Evolutionary conservation across 2,888 invertebrate species (phyloP).

Genomic region (Polymixis flavicincta): DNA sequence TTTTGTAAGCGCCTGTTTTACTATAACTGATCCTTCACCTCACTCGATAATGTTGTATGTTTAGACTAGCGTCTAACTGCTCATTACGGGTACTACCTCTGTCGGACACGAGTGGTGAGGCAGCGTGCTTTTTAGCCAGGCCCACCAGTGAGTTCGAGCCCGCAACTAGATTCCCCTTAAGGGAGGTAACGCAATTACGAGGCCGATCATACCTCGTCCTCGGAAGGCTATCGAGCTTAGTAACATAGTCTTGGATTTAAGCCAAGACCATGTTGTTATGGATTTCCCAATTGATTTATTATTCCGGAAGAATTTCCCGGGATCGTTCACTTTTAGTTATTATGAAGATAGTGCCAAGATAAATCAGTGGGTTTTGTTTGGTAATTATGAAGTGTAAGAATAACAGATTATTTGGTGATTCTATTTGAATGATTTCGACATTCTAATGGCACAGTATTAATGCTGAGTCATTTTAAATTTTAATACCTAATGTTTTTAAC

Average conservation of each 20-base stretch:
- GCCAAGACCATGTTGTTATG: constrained; percentile 53
- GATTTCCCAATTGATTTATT: constrained; percentile 34
- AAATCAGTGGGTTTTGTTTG: constrained; percentile 18
- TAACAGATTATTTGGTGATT: neutral
- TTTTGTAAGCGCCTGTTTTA: too few species aligned
- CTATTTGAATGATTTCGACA: neutral
- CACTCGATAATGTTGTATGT: too few species aligned
- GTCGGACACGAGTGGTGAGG: too few species aligned
- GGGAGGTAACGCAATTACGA: neutral
- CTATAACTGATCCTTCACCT: too few species aligned
- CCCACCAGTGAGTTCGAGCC: too few species aligned
- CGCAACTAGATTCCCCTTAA: too few species aligned
- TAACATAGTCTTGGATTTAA: constrained; percentile 43
- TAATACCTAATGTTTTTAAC: neutral
- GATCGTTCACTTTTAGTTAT: constrained; percentile 20
- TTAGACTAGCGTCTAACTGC: too few species aligned
- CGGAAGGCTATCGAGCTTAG: constrained; percentile 34
- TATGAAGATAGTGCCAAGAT: constrained; percentile 40
- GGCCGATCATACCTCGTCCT: constrained; percentile 16
- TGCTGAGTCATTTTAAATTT: neutral
- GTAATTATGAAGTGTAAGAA: neutral
- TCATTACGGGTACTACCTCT: too few species aligned
- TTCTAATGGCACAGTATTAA: neutral
- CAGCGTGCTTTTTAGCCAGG: too few species aligned
- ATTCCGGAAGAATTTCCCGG: neutral